Percentiles rank a stretch among this genome's conserved stretches.
phyloP scores from a whole-genome alignment of 2,113 vertebrate genomes.

The Prunella himalayana region DNA sequence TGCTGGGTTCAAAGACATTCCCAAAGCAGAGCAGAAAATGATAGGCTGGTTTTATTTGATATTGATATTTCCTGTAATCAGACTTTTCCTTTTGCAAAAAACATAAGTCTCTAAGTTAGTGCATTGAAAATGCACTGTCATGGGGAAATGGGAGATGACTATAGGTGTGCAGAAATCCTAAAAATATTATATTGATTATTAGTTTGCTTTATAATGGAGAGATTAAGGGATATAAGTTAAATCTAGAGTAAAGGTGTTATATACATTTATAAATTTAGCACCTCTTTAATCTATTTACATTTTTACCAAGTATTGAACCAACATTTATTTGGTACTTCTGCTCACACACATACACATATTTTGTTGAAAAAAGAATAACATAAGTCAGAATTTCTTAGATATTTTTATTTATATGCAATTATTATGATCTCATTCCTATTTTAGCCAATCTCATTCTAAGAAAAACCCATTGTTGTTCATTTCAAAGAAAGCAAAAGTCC shows the following conservation, averaged over 20 bases:
- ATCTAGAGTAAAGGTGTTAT: not conserved
- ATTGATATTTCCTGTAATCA: not conserved
- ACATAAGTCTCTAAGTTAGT: not conserved
- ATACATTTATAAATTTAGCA: not conserved
- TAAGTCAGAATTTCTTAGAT: not conserved
- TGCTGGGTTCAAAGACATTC: not conserved
- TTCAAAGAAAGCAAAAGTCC: not conserved
- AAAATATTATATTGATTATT: not conserved
- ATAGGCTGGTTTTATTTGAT: not conserved
- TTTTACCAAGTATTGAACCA: not conserved
- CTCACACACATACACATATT: not conserved
- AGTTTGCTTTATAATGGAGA: not conserved
- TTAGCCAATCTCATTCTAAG: not conserved
- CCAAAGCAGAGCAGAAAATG: not conserved
- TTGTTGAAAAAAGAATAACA: not conserved
- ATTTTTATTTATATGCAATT: not conserved
- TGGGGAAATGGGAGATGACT: not conserved
- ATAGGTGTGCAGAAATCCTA: not conserved
- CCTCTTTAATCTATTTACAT: not conserved
- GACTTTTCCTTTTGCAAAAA: not conserved
- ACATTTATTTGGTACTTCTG: not conserved
- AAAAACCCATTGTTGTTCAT: not conserved
- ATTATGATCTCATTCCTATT: not conserved
- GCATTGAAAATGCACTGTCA: not conserved
- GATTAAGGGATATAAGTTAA: not conserved